phyloP scores from a whole-genome alignment of 1,140 invertebrate species.

The Copidosoma floridanum region DNA sequence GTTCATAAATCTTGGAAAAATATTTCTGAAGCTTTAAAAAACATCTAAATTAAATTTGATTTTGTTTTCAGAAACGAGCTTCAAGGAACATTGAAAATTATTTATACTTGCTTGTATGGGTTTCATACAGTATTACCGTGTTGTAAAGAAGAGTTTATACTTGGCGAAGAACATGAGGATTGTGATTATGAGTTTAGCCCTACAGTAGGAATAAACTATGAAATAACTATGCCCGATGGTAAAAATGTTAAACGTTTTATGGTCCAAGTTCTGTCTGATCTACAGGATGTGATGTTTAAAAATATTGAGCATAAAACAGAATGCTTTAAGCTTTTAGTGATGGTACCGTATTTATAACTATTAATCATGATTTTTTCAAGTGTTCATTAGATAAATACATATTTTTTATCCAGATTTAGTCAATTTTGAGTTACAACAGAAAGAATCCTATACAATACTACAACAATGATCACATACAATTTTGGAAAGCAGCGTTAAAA shows the following conservation, averaged over 20 bases:
- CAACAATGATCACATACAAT: too few species aligned
- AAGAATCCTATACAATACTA: conserved; percentile 55
- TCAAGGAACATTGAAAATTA: conserved; percentile 52
- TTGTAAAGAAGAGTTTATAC: conserved; percentile 61
- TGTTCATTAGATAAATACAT: too few species aligned
- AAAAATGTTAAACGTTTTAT: conserved; percentile 63
- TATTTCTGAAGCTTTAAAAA: too few species aligned
- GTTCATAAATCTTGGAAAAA: too few species aligned
- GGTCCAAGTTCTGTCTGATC: conserved; percentile 54
- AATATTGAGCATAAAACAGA: conserved; percentile 74
- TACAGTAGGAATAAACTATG: conserved; percentile 46
- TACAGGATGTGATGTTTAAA: conserved; percentile 63
- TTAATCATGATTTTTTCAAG: too few species aligned
- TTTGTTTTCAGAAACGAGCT: conserved; percentile 56
- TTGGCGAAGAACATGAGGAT: conserved; percentile 51
- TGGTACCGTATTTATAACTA: too few species aligned
- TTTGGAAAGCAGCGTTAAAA: conserved; percentile 64
- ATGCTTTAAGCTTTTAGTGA: conserved; percentile 63
- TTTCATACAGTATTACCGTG: conserved; percentile 61
- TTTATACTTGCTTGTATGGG: conserved; percentile 49
- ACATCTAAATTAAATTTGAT: too few species aligned
- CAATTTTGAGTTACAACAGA: conserved; percentile 62
- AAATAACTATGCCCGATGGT: conserved; percentile 63
- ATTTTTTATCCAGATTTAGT: too few species aligned
- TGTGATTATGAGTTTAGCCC: conserved; percentile 47